Conservation (phyloP, 2,888 invertebrate species). For the Acanthacorydalis orientalis region DNA sequence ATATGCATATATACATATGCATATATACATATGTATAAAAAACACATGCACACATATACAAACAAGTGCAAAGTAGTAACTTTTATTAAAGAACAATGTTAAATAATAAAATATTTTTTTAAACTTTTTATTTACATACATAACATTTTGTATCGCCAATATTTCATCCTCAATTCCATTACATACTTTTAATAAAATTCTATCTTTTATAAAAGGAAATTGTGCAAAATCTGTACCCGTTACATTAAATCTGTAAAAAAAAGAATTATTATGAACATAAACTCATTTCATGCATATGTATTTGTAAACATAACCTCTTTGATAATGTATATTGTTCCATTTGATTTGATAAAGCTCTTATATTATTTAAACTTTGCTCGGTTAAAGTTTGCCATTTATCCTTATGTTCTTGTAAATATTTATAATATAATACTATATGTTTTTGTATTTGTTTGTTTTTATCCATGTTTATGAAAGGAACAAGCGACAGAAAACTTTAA, state of each 20-base stretch:
- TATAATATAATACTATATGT: constrained; percentile 33
- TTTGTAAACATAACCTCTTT: constrained; percentile 26
- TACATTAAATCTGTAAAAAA: constrained; percentile 27
- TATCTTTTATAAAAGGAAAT: constrained; percentile 27
- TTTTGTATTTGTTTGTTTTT: constrained; percentile 28
- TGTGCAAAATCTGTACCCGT: constrained; percentile 27
- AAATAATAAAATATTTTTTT: background rate
- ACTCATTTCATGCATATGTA: constrained; percentile 9
- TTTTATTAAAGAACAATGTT: background rate
- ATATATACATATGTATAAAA: too few species aligned
- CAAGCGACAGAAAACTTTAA: too few species aligned
- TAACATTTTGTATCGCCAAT: constrained; percentile 19
- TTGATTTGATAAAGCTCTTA: constrained; percentile 33
- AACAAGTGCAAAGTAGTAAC: too few species aligned
- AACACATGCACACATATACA: too few species aligned
- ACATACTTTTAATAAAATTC: constrained; percentile 26
- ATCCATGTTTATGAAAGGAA: constrained; percentile 10
- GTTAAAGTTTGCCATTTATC: constrained; percentile 29
- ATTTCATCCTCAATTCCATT: constrained; percentile 28
- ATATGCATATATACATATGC: too few species aligned
- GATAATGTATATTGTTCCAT: constrained; percentile 33
- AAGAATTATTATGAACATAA: constrained; percentile 12
- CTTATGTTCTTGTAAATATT: constrained; percentile 31
- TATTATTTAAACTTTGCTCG: constrained; percentile 32
- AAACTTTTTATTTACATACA: constrained; percentile 13